These are phyloP conservation scores for Drosophila navojoa DNA, from an alignment of 1,140 invertebrate species.

Conservation along the genomic window DNA sequence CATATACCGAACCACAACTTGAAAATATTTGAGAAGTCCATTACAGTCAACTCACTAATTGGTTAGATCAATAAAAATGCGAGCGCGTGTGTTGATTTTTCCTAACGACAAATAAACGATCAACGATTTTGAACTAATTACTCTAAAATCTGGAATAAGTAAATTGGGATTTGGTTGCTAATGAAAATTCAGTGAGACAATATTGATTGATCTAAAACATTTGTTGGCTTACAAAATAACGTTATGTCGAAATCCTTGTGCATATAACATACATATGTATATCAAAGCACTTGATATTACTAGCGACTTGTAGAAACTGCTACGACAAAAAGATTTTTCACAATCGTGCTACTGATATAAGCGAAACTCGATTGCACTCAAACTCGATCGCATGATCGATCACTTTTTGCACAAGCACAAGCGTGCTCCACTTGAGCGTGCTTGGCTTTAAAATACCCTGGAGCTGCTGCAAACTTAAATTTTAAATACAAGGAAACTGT, in stretches of 20 bases:
- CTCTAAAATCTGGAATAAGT: too few relatives aligned
- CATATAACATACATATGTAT: background rate
- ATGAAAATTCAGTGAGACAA: too few relatives aligned
- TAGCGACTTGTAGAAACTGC: constrained; percentile 2
- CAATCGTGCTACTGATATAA: constrained; percentile 1
- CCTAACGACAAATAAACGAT: constrained; percentile 6
- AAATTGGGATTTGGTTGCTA: too few relatives aligned
- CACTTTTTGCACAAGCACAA: constrained; percentile 25
- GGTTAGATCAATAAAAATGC: constrained; percentile 21
- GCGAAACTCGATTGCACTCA: constrained; percentile 32
- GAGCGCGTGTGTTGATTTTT: constrained; percentile 19
- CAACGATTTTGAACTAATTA: background rate
- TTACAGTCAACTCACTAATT: constrained; percentile 38
- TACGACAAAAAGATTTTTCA: background rate
- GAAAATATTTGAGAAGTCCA: constrained; percentile 40
- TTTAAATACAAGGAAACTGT: too few relatives aligned
- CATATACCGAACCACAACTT: constrained; percentile 23
- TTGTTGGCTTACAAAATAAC: too few relatives aligned
- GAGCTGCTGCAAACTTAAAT: too few relatives aligned
- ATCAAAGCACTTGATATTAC: constrained; percentile 1
- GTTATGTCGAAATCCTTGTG: constrained; percentile 1
- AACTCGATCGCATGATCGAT: constrained; percentile 23
- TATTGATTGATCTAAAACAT: too few relatives aligned
- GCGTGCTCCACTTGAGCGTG: too few relatives aligned
- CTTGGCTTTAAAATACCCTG: too few relatives aligned